Evolutionary conservation across 2,888 invertebrate species (phyloP), one percentile per base, ranked within the genome.

Genomic region (Ophioninae sp.): DNA sequence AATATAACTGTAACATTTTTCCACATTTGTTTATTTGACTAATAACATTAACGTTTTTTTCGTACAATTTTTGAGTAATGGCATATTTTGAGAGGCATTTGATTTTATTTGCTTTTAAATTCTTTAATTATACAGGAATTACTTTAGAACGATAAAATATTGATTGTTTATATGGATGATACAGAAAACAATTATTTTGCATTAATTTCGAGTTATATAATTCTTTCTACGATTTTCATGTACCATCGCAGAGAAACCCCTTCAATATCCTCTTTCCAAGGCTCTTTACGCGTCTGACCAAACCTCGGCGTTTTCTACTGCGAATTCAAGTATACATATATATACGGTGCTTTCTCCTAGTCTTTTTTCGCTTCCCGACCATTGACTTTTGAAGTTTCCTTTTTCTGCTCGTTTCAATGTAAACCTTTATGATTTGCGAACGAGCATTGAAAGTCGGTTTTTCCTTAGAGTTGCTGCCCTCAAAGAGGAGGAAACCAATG

Each of bases 241-340:
- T 17, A n/a, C 69, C n/a, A 56, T 9, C 6, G 37, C n/a, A 69
- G n/a, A n/a, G n/a, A 58, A 17, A 30, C 30, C 17, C 58, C 22
- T 22, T 23, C 30, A 6, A 64, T 58, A 58, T 69, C 22, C 39
- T 23, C 8, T 13, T 64, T 30, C 37, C 13, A 20, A n/a, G 3
- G 10, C 22, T 39, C 39, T 51, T 22, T 22, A 37, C 22, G 22
- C 56, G 81, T 79, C 75, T 73, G 81, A 81, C 83, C 67, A 67
- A 75, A 75, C 59, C 39, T 65, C 13, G 23, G 75, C 71, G 30
- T 41, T 51, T 72, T 76, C 75, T 30, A 81, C 78, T 79, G 71
- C n/a, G 37, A 56, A 58, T 58, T 58, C 64, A 59, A 44, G 8
- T 58, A 22, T 23, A 7, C 13, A 37, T 59, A 59, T 41, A 56